Base-by-base conservation (phyloP, 2,888 invertebrate genomes). In the Hololepta plana region DNA sequence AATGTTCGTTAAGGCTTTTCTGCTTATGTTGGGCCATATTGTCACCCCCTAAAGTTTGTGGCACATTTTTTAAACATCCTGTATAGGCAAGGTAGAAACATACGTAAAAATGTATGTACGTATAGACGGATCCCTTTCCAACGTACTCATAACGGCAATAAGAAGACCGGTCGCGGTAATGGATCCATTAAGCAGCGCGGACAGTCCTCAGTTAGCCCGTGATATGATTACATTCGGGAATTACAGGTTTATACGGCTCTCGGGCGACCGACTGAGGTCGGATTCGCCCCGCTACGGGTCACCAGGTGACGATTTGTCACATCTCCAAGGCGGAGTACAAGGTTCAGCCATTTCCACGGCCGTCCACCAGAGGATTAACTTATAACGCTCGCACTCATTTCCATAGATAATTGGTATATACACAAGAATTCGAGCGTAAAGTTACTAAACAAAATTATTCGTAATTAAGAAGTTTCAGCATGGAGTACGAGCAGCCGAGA, bases 231-330 rank as follows among this genome's bases (percentile, higher is more conserved):
- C 44, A 43, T 46, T 43, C 40, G n/a, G n/a, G n/a, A n/a, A n/a
- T 32, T 34, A 30, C 40, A 40, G 42, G 46, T 47, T 49, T 49
- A 47, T 48, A 49, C 42, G 43, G 46, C 46, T 41, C 49, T 47
- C 51, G 31, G 34, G 49, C 41, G 49, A 35, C 44, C 41, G 37
- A 43, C 43, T 41, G 48, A 46, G 48, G 47, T 49, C 45, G 45
- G 41, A 45, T 44, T 40, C 43, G 40, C 35, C 27, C 5, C 45
- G 45, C 45, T 45, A 50, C 49, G 47, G 53, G 55, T 52, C 55
- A 52, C 54, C 51, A 50, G 54, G 54, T 53, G 54, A 52, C 53
- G 49, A 55, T 55, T 55, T 54, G 53, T 55, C 54, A 55, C 51
- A 48, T 49, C 49, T 49, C 47, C 46, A 51, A 52, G 52, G 49